These are phyloP conservation scores for Rhinolophus sinicus DNA, from an alignment of 2,113 vertebrate species.

Conservation along the genomic window DNA sequence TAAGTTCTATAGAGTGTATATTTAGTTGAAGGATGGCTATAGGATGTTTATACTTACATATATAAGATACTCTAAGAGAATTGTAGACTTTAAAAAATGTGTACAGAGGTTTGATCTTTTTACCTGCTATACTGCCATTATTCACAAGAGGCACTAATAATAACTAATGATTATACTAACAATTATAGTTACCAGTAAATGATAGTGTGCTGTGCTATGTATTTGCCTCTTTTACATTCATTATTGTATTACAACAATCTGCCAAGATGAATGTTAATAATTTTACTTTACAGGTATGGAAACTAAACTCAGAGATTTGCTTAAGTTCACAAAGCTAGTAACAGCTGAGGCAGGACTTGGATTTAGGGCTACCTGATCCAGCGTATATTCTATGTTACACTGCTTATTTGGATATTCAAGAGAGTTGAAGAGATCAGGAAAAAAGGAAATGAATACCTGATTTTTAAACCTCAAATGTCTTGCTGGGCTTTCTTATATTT, in stretches of 20 bases:
- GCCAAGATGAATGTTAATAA: background rate
- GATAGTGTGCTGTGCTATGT: background rate
- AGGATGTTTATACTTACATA: background rate
- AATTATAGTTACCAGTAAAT: background rate
- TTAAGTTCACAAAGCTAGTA: background rate
- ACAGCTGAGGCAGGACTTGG: conserved; percentile 16
- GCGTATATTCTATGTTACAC: background rate
- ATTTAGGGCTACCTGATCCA: background rate
- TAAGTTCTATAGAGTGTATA: background rate
- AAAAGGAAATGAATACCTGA: background rate
- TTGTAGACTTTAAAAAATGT: background rate
- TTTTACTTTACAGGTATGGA: background rate
- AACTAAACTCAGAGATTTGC: background rate
- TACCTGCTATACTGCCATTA: background rate
- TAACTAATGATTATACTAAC: background rate
- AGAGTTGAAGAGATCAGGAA: background rate
- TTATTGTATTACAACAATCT: background rate
- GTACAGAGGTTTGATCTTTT: conserved; percentile 32
- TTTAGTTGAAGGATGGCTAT: background rate
- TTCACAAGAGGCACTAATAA: conserved; percentile 11
- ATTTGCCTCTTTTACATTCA: background rate
- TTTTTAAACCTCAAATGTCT: conserved; percentile 32
- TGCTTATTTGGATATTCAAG: background rate
- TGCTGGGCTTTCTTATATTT: background rate
- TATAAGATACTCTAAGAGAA: background rate